Evolutionary conservation across 2,113 vertebrate species (phyloP).

Genomic region (Neotoma lepida): DNA sequence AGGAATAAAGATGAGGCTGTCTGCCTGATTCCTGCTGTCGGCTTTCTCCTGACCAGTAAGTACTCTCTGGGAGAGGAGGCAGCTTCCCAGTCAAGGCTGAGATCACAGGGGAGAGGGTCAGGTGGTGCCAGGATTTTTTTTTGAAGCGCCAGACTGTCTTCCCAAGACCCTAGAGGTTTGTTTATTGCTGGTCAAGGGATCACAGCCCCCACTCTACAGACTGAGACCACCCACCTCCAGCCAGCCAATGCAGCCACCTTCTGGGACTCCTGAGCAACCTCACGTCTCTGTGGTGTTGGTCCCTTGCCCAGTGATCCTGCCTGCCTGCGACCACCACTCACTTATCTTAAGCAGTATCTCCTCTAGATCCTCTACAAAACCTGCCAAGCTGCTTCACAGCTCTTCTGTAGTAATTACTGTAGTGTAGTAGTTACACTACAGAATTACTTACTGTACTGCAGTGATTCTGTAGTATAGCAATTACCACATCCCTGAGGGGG

Average conservation of each 20-base stretch:
- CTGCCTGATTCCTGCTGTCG: background rate
- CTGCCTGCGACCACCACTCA: background rate
- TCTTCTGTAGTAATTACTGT: background rate
- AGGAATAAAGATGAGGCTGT: background rate
- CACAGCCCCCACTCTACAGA: too few species aligned
- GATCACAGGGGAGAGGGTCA: background rate
- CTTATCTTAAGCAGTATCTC: background rate
- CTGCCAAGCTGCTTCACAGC: accelerated
- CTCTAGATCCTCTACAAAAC: background rate
- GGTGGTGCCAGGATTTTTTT: background rate
- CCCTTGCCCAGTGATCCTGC: background rate
- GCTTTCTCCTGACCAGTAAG: background rate
- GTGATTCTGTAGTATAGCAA: background rate
- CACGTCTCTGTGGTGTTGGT: background rate
- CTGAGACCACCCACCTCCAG: background rate
- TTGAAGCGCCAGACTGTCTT: background rate
- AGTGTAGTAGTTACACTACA: background rate
- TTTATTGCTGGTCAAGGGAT: background rate
- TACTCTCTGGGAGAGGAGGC: background rate
- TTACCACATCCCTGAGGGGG: accelerated
- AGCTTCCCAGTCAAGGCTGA: background rate
- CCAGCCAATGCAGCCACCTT: background rate
- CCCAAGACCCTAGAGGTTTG: background rate
- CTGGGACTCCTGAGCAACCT: background rate
- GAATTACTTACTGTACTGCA: too few species aligned